Evolutionary conservation across 1,140 invertebrate genomes (phyloP).

Genomic region (Lutraria rhynchaena): DNA sequence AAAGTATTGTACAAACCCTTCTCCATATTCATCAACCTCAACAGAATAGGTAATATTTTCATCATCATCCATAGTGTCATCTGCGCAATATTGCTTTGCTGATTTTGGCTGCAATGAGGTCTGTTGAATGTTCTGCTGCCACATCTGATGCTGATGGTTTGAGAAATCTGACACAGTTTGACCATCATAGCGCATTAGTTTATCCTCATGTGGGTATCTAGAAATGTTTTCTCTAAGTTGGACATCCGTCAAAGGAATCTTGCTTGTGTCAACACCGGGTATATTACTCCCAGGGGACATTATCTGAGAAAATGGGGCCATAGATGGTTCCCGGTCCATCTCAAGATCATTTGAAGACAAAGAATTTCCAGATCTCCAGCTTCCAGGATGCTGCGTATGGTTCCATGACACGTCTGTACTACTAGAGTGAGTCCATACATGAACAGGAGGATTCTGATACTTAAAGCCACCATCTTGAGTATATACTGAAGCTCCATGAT

Average conservation of each 20-base stretch:
- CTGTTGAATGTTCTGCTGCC: constrained; percentile 32
- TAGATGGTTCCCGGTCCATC: constrained; percentile 35
- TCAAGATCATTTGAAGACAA: constrained; percentile 38
- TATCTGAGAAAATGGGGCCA: constrained; percentile 3
- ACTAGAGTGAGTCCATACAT: not conserved
- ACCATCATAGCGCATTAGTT: constrained; percentile 16
- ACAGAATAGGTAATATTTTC: constrained; percentile 11
- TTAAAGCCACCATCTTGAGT: not conserved
- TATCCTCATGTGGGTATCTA: constrained; percentile 25
- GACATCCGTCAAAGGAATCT: not conserved
- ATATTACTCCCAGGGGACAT: not conserved
- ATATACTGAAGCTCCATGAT: not conserved
- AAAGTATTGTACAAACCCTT: constrained; percentile 3
- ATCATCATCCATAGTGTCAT: not conserved
- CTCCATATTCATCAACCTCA: constrained; percentile 40
- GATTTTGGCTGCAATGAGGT: not conserved
- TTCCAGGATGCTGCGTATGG: not conserved
- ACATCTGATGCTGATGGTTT: constrained; percentile 12
- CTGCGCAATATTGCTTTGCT: not conserved
- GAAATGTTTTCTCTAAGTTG: not conserved
- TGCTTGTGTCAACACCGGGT: too few species aligned
- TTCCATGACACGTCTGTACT: constrained; percentile 5
- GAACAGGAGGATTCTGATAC: not conserved
- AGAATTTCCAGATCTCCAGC: not conserved
- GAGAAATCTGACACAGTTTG: not conserved